Evolutionary conservation across 2,113 vertebrate species (phyloP).

Genomic region (Chionis minor): DNA sequence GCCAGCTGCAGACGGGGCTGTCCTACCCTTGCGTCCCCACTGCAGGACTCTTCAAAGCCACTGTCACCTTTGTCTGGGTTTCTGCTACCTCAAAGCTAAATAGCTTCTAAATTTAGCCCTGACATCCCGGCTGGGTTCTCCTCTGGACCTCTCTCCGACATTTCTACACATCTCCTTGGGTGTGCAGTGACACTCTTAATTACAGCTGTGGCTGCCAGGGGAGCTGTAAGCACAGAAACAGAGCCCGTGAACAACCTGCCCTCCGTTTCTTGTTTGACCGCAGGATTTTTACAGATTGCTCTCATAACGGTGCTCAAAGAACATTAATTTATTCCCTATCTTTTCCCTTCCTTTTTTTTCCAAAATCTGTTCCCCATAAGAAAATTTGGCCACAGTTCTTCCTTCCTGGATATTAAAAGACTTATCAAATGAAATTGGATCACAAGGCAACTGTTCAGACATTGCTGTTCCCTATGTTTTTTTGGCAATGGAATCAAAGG

Average conservation of each 20-base stretch:
- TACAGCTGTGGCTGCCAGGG: slow-evolving; percentile 29
- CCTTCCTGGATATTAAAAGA: slow-evolving; percentile 5
- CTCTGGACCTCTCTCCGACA: neutral
- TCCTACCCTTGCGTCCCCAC: neutral
- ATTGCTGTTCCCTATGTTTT: slow-evolving; percentile 9
- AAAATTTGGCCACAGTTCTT: neutral
- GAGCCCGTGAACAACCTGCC: neutral
- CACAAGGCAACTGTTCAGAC: slow-evolving; percentile 17
- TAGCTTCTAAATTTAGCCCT: slow-evolving; percentile 27
- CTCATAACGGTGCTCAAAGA: neutral
- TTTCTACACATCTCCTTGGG: neutral
- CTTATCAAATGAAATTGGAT: slow-evolving; percentile 17
- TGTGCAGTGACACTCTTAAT: slow-evolving; percentile 28
- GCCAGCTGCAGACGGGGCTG: neutral
- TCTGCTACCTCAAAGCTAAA: neutral
- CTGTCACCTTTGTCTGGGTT: neutral
- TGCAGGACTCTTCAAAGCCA: neutral
- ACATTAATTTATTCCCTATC: neutral
- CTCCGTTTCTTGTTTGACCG: neutral
- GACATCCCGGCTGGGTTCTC: neutral
- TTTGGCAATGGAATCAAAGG: slow-evolving; percentile 47
- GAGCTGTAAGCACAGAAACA: neutral
- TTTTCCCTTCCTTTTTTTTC: neutral
- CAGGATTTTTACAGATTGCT: neutral
- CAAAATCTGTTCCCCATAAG: neutral